phyloP scores from a whole-genome alignment of 1,140 invertebrate species.

The Drosophila pseudoobscura region DNA sequence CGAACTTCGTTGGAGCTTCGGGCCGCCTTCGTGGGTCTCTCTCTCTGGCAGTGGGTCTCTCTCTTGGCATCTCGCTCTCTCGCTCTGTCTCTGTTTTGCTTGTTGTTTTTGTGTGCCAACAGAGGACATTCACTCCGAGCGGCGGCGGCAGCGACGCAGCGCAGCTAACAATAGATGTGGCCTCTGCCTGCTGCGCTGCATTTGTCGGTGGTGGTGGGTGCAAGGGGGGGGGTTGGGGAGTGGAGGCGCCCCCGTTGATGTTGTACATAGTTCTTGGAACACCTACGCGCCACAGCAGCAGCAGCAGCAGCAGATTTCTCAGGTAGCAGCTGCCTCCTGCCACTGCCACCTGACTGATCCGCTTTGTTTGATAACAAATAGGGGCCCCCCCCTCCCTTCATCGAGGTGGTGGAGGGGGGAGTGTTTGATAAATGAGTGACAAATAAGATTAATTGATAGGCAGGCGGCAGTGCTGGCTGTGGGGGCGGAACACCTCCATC shows the following conservation, averaged over 20 bases:
- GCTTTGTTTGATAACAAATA: constrained; percentile 76
- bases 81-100: constrained; percentile 36
- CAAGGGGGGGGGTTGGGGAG: neutral
- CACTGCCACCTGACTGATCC: constrained; percentile 79
- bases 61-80: neutral
- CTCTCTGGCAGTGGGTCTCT: neutral
- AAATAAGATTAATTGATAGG: constrained; percentile 81
- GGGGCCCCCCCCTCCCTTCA: constrained; percentile 10
- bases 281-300: constrained; percentile 57
- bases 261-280: constrained; percentile 79
- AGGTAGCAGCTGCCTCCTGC: constrained; percentile 66
- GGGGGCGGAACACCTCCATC: constrained; percentile 26
- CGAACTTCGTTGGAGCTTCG: neutral
- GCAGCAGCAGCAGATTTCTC: constrained; percentile 44
- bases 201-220: neutral
- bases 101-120: constrained; percentile 80
- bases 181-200: constrained; percentile 41
- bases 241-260: constrained; percentile 41
- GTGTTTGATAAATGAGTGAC: constrained; percentile 72
- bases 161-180: constrained; percentile 70
- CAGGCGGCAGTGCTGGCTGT: constrained; percentile 5
- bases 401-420: constrained; percentile 45
- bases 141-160: constrained; percentile 46
- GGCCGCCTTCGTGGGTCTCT: neutral
- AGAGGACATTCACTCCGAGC: constrained; percentile 81